Evolutionary conservation across 2,888 invertebrate genomes (phyloP), one percentile per base, ranked within the genome.

Genomic region (Agrotis ipsilon): DNA sequence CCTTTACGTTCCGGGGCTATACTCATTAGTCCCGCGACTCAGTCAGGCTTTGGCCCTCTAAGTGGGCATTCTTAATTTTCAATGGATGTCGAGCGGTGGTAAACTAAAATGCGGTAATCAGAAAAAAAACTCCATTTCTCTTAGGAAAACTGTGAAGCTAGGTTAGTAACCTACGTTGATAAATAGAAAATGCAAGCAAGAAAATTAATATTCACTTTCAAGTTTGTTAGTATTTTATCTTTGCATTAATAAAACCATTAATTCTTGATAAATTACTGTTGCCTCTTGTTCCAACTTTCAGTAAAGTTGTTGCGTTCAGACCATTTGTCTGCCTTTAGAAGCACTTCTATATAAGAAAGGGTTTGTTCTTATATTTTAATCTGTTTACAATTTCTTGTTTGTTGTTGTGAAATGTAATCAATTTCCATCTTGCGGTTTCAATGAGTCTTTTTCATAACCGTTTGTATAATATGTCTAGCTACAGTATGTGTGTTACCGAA

Each of bases 261-360:
- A 80, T 78, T 80, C 72, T 81, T 83, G 81, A 82, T 75, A 81
- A 81, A 82, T 82, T 62, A 72, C 72, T 46, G 68, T 75, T 75
- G 78, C 70, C 71, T 68, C 73, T 81, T 72, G 78, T 70, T 66
- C 62, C 48, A 72, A 82, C 48, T 71, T 82, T 82, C 16, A 48
- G 58, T 59, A 59, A 74, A 83, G 80, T 80, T 80, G 68, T 68
- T 70, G 74, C 58, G 65, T 82, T 58, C 60, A n/a, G 45, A 69
- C 55, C 81, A 83, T 83, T 82, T 72, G 68, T 82, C 68, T 75
- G 59, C 60, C 64, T 71, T 60, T 61, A 55, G 68, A 24, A 68
- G 9, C 32, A 61, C 45, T 78, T 64, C 55, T 68, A 73, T 46
- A 43, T 57, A 48, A 55, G 52, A 60, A 55, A 64, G 49, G 24